Conservation (phyloP, 2,113 vertebrate species). For the Elephas maximus region DNA sequence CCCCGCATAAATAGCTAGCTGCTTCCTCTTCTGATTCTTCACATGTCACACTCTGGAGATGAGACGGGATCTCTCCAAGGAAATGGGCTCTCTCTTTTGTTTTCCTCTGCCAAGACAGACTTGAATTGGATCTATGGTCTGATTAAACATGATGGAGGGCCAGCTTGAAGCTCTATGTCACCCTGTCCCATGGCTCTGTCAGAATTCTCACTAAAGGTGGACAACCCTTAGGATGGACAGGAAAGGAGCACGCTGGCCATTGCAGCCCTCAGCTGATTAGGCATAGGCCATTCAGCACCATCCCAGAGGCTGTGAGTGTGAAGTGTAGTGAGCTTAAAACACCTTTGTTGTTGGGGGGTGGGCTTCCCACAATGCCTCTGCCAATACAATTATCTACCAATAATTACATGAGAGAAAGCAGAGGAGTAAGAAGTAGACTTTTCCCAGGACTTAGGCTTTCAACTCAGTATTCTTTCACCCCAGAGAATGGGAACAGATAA, state of each 20-base stretch:
- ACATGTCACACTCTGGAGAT: neutral
- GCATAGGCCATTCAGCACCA: neutral
- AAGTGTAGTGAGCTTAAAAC: neutral
- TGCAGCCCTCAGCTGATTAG: neutral
- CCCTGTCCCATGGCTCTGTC: neutral
- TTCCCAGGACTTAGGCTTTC: constrained; percentile 5
- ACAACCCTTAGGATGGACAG: neutral
- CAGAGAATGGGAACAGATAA: neutral
- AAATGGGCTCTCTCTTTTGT: constrained; percentile 23
- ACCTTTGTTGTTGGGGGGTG: neutral
- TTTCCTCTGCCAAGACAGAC: neutral
- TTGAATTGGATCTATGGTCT: neutral
- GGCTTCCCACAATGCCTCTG: neutral
- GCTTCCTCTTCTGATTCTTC: constrained; percentile 1
- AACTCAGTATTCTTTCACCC: neutral
- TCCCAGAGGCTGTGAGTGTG: neutral
- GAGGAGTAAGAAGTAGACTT: neutral
- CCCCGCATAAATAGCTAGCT: neutral
- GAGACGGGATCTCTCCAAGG: neutral
- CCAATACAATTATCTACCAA: neutral
- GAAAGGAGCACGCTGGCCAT: neutral
- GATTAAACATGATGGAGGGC: neutral
- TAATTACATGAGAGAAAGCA: constrained; percentile 6
- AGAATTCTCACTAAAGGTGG: neutral
- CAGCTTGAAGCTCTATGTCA: neutral